Conservation (phyloP, 2,888 invertebrate genomes). For the Margaritifera margaritifera region DNA sequence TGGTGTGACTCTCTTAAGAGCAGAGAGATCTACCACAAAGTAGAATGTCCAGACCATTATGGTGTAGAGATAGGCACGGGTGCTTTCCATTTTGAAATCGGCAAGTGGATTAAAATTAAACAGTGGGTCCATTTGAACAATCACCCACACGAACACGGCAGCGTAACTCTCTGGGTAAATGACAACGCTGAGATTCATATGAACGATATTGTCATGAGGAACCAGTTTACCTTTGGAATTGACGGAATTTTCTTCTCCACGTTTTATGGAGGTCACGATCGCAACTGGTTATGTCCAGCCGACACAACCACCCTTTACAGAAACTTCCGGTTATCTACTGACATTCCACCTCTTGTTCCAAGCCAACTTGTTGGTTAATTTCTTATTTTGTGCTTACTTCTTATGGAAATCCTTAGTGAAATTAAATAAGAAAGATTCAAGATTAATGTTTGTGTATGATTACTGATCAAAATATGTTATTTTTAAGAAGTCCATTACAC, state of each 20-base stretch:
- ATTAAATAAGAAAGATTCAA: no score
- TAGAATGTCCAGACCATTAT: slow-evolving; percentile 7
- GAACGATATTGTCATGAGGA: slow-evolving; percentile 37
- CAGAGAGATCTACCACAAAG: slow-evolving; percentile 1
- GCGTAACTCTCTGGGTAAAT: slow-evolving; percentile 44
- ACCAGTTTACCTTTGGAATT: slow-evolving; percentile 32
- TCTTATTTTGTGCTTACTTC: background rate
- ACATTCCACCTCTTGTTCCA: slow-evolving; percentile 2
- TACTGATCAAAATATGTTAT: no score
- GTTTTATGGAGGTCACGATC: slow-evolving; percentile 51
- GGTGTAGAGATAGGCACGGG: slow-evolving; percentile 32
- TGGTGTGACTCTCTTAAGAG: slow-evolving; percentile 12
- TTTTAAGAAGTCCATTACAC: no score
- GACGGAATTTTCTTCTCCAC: slow-evolving; percentile 56
- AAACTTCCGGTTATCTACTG: slow-evolving; percentile 41
- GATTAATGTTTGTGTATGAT: no score
- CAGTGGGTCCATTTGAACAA: slow-evolving; percentile 51
- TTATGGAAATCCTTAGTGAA: no score
- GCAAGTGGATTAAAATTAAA: slow-evolving; percentile 48
- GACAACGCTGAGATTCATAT: slow-evolving; percentile 26
- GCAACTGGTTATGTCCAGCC: slow-evolving; percentile 40
- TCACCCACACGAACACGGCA: slow-evolving; percentile 39
- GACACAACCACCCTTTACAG: slow-evolving; percentile 53
- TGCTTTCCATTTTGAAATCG: slow-evolving; percentile 21
- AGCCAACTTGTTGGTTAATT: slow-evolving; percentile 18